A percentile compares a stretch with the other conserved stretches of the same genome.
Conservation (phyloP, 2,888 invertebrate genomes). For the Thyatira batis region DNA sequence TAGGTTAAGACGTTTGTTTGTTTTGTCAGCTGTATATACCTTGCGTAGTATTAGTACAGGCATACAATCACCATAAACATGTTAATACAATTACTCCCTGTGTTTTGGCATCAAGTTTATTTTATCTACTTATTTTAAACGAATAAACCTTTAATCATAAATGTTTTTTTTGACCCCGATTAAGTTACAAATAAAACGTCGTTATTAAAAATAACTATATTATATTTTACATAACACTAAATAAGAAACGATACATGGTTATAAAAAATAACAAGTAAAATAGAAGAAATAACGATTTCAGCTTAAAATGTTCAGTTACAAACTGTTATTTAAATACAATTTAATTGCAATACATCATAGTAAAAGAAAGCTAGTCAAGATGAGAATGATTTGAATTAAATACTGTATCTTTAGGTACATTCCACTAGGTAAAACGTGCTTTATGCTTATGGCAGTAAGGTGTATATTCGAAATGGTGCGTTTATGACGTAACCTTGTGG, state of each 20-base stretch:
- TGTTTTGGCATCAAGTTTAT: conserved; percentile 80
- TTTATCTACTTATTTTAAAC: conserved; percentile 81
- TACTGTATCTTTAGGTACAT: conserved; percentile 47
- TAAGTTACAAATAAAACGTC: conserved; percentile 25
- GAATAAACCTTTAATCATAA: conserved; percentile 76
- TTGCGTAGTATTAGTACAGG: conserved; percentile 68
- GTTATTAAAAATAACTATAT: conserved; percentile 21
- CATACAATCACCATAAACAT: conserved; percentile 68
- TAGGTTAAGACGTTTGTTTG: conserved; percentile 62
- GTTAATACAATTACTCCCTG: conserved; percentile 75
- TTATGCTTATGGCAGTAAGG: conserved; percentile 15
- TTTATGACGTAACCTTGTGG: conserved; percentile 93
- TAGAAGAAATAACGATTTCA: conserved; percentile 10
- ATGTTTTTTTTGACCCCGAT: conserved; percentile 21
- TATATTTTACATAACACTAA: conserved; percentile 30
- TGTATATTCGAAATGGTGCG: conserved; percentile 25
- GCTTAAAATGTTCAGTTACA: conserved; percentile 14
- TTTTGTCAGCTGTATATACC: conserved; percentile 77
- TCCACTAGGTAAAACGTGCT: conserved; percentile 22
- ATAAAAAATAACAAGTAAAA: conserved; percentile 20
- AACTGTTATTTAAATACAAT: neutral
- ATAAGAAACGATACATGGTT: conserved; percentile 26
- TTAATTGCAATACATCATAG: neutral
- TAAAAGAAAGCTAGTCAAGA: neutral
- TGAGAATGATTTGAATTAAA: conserved; percentile 37